Conservation (phyloP, 2,888 invertebrate species). For the Notodonta dromedarius region DNA sequence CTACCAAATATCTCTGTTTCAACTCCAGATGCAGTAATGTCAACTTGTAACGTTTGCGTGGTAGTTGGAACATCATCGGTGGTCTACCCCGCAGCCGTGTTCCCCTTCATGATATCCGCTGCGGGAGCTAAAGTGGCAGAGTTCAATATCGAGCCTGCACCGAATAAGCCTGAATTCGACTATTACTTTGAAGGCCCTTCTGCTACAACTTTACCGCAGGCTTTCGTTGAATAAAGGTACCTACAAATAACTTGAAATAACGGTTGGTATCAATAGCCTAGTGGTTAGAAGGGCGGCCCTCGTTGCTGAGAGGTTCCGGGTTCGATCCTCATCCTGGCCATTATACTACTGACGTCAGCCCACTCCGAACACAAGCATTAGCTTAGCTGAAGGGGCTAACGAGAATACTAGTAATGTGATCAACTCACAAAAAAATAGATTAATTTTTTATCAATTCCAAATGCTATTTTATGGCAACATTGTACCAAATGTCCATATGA, state of each 20-base stretch:
- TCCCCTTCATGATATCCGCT: conserved; percentile 87
- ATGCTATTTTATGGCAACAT: too few species aligned
- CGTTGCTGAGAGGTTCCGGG: too few species aligned
- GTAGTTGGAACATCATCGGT: conserved; percentile 91
- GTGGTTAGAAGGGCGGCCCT: too few species aligned
- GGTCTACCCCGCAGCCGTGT: conserved; percentile 92
- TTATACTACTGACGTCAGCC: too few species aligned
- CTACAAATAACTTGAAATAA: not conserved
- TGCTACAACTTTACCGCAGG: conserved; percentile 22
- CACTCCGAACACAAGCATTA: too few species aligned
- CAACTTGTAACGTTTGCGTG: conserved; percentile 87
- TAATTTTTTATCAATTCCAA: too few species aligned
- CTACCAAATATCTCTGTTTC: not conserved
- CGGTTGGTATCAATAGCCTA: too few species aligned
- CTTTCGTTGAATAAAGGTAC: conserved; percentile 55
- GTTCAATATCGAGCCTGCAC: conserved; percentile 45
- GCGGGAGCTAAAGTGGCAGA: conserved; percentile 72
- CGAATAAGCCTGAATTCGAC: conserved; percentile 15
- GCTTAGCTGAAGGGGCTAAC: too few species aligned
- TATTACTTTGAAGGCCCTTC: conserved; percentile 30
- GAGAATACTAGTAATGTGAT: too few species aligned
- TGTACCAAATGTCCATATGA: too few species aligned
- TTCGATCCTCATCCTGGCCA: too few species aligned
- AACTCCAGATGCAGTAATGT: conserved; percentile 42
- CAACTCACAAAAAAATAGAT: too few species aligned